Conservation (phyloP, 64 coral and sea anemone species). For the Pachyseris speciosa region DNA sequence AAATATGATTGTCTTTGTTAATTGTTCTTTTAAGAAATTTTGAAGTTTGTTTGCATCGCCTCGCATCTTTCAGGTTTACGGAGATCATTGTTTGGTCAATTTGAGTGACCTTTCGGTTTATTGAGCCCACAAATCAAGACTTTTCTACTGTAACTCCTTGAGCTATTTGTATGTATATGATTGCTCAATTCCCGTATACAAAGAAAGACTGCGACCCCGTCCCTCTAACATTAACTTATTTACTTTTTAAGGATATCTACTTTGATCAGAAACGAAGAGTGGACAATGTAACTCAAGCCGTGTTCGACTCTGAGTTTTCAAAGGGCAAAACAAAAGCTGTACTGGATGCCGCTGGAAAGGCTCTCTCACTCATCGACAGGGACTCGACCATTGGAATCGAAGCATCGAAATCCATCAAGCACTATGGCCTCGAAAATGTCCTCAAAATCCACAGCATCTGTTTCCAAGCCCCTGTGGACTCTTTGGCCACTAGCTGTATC, state of each 20-base stretch:
- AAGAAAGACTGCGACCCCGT: not conserved
- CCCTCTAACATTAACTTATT: not conserved
- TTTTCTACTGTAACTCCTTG: no score
- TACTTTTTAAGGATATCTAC: slow-evolving; percentile 72
- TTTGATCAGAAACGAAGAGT: slow-evolving; percentile 67
- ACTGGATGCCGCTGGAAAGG: slow-evolving; percentile 87
- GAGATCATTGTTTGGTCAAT: no score
- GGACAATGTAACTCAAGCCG: slow-evolving; percentile 63
- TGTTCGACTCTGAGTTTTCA: slow-evolving; percentile 92
- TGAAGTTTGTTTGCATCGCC: no score
- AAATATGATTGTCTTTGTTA: no score
- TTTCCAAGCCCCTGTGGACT: slow-evolving; percentile 75
- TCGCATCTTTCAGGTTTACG: no score
- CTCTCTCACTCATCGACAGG: slow-evolving; percentile 82
- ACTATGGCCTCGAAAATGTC: slow-evolving; percentile 79
- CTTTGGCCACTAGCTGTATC: slow-evolving; percentile 87
- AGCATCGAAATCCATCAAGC: slow-evolving; percentile 89
- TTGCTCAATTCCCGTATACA: no score
- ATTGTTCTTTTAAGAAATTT: no score
- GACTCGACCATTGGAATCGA: slow-evolving; percentile 82
- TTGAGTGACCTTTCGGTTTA: no score
- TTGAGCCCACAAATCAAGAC: no score
- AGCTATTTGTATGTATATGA: no score
- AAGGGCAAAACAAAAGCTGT: slow-evolving; percentile 99
- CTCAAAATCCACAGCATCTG: slow-evolving; percentile 79